Base-by-base conservation (phyloP, 2,888 invertebrate species). In the Euplexia lucipara region DNA sequence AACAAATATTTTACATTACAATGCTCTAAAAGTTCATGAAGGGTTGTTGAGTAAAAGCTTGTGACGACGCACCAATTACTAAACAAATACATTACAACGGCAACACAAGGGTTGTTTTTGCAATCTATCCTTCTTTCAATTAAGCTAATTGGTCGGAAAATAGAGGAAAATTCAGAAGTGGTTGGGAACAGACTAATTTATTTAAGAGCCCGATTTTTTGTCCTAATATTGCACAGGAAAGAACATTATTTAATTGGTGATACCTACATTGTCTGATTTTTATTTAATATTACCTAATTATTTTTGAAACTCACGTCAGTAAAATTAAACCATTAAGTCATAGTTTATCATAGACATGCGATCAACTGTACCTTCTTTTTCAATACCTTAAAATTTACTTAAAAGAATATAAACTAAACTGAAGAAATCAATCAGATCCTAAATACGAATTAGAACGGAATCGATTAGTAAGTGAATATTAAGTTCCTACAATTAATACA, bases 81-180 rank as follows among this genome's bases (percentile, higher is more conserved):
- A 45, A 73, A 59, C 77, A 64, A 77, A 77, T 75, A 78, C 56
- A 59, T 76, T 76, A 62, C 62, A 44, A 35, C 62, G 37, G 53
- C 54, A 44, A 39, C 49, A 78, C 65, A 54, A 42, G 67, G 73
- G 53, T 65, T 76, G 68, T 62, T 78, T 75, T 72, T 66, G 60
- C 61, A 79, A 79, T 79, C 73, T 59, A 79, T 76, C 65, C 58
- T 66, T 60, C 67, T 68, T 76, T 79, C 73, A 79, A 79, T 79
- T 79, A 79, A 68, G 61, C 65, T 70, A 79, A 79, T 79, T 79
- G 79, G 65, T 52, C 48, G 68, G 73, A 76, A 70, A 70, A 68
- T 51, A 61, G 67, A 58, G 57, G 58, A 60, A 65, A 76, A 79
- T 79, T 73, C 62, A 68, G 47, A 70, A 73, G 62, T 60, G 67